phyloP scores from a whole-genome alignment of 1,140 invertebrate genomes.

The Tachypleus tridentatus region DNA sequence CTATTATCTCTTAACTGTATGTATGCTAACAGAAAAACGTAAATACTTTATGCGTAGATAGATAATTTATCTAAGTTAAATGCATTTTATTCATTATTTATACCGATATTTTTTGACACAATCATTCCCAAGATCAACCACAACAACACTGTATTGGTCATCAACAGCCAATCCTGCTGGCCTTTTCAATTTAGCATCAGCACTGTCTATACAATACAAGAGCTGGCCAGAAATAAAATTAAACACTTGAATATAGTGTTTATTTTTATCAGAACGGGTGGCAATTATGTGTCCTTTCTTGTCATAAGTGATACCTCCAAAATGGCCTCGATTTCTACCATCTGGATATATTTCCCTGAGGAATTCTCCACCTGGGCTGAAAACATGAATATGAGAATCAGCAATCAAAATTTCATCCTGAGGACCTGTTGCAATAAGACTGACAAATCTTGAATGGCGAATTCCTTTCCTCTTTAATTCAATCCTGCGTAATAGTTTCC shows the following conservation, averaged over 20 bases:
- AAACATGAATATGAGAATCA: slow-evolving; percentile 64
- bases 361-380: slow-evolving; percentile 62
- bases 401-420: slow-evolving; percentile 68
- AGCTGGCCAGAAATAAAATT: slow-evolving; percentile 49
- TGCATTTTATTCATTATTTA: too few species aligned
- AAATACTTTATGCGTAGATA: too few species aligned
- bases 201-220: slow-evolving; percentile 64
- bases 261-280: slow-evolving; percentile 58
- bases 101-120: slow-evolving; percentile 79
- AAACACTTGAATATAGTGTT: slow-evolving; percentile 60
- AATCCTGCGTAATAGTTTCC: slow-evolving; percentile 44
- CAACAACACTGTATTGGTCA: slow-evolving; percentile 52
- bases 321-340: slow-evolving; percentile 42
- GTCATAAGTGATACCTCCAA: slow-evolving; percentile 69
- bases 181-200: slow-evolving; percentile 59
- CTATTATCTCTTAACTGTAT: too few species aligned
- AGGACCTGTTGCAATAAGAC: slow-evolving; percentile 52
- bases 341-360: slow-evolving; percentile 23
- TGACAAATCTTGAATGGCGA: slow-evolving; percentile 48
- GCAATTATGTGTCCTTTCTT: slow-evolving; percentile 53
- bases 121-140: slow-evolving; percentile 81
- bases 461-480: slow-evolving; percentile 44
- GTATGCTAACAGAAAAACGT: too few species aligned
- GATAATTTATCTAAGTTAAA: too few species aligned
- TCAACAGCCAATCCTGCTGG: slow-evolving; percentile 64